Percentiles rank a stretch among this genome's conserved stretches.
phyloP scores from a whole-genome alignment of 2,888 invertebrate genomes.

The Podabrus alpinus region DNA sequence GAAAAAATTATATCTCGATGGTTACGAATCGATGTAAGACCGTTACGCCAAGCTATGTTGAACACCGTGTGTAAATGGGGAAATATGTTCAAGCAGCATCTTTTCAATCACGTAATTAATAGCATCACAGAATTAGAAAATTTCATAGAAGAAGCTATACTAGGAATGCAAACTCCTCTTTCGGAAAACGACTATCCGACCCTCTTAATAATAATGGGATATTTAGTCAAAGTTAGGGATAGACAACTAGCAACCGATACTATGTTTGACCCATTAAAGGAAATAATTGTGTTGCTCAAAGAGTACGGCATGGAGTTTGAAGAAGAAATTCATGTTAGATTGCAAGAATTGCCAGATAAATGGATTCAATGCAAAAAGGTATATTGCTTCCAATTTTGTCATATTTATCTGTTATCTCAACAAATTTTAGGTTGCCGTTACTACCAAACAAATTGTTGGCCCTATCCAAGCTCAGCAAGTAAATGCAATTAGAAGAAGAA shows the following conservation, averaged over 20 bases:
- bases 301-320: slow-evolving; percentile 86
- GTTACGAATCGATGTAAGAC: slow-evolving; percentile 77
- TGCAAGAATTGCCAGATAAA: slow-evolving; percentile 81
- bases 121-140: slow-evolving; percentile 76
- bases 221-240: slow-evolving; percentile 78
- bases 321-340: slow-evolving; percentile 74
- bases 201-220: slow-evolving; percentile 81
- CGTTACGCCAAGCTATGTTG: slow-evolving; percentile 81
- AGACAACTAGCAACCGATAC: slow-evolving; percentile 77
- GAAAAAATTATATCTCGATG: slow-evolving; percentile 75
- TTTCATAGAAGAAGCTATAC: slow-evolving; percentile 77
- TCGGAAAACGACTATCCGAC: slow-evolving; percentile 86
- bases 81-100: slow-evolving; percentile 82
- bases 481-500: slow-evolving; percentile 80
- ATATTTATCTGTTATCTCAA: slow-evolving; percentile 5
- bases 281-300: slow-evolving; percentile 82
- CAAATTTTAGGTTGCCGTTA: slow-evolving; percentile 65
- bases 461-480: slow-evolving; percentile 90
- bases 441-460: slow-evolving; percentile 82
- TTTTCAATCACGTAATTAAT: slow-evolving; percentile 78
- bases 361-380: slow-evolving; percentile 85
- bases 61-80: slow-evolving; percentile 88
- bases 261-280: slow-evolving; percentile 88
- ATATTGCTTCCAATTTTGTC: slow-evolving; percentile 13
- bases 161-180: slow-evolving; percentile 72